Conservation (phyloP, 2,888 invertebrate genomes). For the Rhimphoctona megacephalus region DNA sequence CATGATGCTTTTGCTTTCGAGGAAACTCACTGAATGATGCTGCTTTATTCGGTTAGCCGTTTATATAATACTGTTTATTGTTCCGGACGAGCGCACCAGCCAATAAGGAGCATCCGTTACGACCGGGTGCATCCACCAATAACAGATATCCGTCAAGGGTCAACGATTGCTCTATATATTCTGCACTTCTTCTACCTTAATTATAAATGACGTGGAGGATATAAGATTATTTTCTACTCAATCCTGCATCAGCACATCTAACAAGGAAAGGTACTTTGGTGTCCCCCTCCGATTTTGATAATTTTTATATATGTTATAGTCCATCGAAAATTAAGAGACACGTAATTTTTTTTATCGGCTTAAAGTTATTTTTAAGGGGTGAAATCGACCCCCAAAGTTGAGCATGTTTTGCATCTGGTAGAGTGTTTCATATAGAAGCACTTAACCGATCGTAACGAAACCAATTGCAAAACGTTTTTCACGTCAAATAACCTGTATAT, state of each 20-base stretch:
- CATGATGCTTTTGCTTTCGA: constrained; percentile 39
- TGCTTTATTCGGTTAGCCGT: not conserved
- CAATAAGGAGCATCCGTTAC: constrained; percentile 11
- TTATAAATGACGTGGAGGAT: not conserved
- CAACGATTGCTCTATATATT: not conserved
- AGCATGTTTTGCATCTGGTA: no score
- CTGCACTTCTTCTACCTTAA: not conserved
- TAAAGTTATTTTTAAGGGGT: no score
- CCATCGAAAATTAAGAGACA: no score
- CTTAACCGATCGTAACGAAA: no score
- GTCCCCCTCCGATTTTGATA: no score
- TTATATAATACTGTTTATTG: constrained; percentile 20
- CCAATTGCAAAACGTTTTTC: no score
- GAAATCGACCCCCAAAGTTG: no score
- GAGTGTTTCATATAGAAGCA: no score
- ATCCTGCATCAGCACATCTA: not conserved
- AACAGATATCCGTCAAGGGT: not conserved
- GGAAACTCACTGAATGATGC: constrained; percentile 40
- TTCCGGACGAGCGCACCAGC: constrained; percentile 8
- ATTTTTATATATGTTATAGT: no score
- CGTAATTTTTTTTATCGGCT: no score
- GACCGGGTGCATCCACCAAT: not conserved
- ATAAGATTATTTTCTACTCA: not conserved
- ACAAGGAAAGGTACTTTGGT: no score
- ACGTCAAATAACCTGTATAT: no score